Evolutionary conservation across 2,113 vertebrate species (phyloP).

Genomic region (Pyrgilauda ruficollis): DNA sequence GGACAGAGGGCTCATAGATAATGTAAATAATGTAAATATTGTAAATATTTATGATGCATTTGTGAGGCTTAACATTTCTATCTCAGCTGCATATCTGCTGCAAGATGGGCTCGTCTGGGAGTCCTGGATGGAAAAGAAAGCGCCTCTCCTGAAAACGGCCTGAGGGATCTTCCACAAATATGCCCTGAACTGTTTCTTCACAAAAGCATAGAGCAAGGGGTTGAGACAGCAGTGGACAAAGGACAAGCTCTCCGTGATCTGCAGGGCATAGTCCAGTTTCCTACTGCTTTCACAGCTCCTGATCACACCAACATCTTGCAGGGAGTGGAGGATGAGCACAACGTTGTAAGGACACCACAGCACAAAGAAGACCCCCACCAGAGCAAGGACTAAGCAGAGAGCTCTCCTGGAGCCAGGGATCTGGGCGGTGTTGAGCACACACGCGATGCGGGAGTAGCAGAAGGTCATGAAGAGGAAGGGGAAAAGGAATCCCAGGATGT

Average conservation of each 20-base stretch:
- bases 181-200: conserved; percentile 57
- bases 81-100: neutral
- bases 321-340: conserved; percentile 69
- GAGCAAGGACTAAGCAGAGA: conserved; percentile 21
- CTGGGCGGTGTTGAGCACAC: conserved; percentile 15
- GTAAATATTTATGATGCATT: neutral
- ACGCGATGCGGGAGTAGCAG: conserved; percentile 61
- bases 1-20: accelerated
- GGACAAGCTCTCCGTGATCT: conserved; percentile 75
- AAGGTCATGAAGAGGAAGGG: conserved; percentile 72
- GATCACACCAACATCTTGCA: conserved; percentile 69
- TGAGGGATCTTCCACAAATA: conserved; percentile 45
- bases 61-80: conserved; percentile 27
- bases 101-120: neutral
- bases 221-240: conserved; percentile 78
- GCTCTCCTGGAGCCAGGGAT: conserved; percentile 41
- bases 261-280: conserved; percentile 72
- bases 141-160: neutral
- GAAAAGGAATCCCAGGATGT: conserved; percentile 69
- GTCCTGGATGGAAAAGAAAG: conserved; percentile 2
- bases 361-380: conserved; percentile 73
- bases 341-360: conserved; percentile 80
- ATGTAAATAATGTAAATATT: neutral
- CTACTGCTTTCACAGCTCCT: conserved; percentile 63
- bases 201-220: conserved; percentile 72